Percentiles rank a stretch among this genome's conserved stretches.
phyloP scores from a whole-genome alignment of 2,888 invertebrate species.

The Psylliodes chrysocephalus region DNA sequence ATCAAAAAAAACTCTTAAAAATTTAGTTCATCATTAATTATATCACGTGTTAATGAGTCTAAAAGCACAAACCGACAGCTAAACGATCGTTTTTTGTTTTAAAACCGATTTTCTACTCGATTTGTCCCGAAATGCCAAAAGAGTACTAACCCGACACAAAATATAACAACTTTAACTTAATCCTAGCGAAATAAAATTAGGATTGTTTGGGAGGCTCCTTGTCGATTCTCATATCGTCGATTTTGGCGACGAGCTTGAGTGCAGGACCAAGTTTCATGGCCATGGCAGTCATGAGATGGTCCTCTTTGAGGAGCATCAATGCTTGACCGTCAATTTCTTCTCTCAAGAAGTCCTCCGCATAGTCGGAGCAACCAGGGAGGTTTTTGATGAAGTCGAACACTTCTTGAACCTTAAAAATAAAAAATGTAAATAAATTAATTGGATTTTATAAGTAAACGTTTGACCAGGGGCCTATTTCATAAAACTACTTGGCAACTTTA shows the following conservation, averaged over 20 bases:
- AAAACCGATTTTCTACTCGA: not conserved
- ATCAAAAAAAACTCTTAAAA: no score
- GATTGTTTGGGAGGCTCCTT: conserved; percentile 63
- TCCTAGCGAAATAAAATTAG: conserved; percentile 33
- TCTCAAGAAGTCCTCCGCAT: conserved; percentile 93
- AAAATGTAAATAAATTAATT: conserved; percentile 13
- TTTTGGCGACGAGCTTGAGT: conserved; percentile 92
- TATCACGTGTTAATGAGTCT: no score
- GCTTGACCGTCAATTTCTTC: conserved; percentile 98
- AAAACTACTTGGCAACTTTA: no score
- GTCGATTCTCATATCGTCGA: conserved; percentile 82
- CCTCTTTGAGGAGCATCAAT: conserved; percentile 88
- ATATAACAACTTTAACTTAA: conserved; percentile 9
- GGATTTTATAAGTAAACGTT: no score
- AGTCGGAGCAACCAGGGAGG: conserved; percentile 90
- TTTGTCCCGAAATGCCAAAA: not conserved
- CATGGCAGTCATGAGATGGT: conserved; percentile 94
- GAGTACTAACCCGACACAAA: not conserved
- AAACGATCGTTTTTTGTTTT: no score
- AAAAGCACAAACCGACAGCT: no score
- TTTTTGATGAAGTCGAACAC: conserved; percentile 90
- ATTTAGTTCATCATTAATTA: no score
- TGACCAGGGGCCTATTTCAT: no score
- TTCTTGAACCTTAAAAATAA: conserved; percentile 75
- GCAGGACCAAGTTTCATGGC: conserved; percentile 96